Evolutionary conservation across 2,888 invertebrate genomes (phyloP), one percentile per base, ranked within the genome.

Genomic region (Eupeodes latifasciatus): DNA sequence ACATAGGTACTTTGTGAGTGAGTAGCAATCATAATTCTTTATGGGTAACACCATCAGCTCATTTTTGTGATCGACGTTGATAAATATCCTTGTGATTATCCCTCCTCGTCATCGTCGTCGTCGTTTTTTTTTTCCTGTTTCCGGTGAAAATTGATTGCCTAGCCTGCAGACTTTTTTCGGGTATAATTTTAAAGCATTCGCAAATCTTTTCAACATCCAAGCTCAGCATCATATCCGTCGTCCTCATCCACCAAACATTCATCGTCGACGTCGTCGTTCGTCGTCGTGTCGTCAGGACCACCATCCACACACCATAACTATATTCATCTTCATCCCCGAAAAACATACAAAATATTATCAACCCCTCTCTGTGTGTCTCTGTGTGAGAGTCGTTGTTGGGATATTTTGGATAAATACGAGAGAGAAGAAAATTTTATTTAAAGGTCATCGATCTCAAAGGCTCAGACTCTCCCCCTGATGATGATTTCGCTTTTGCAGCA

Each of bases 101-200:
- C 80, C 36, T 76, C 76, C 27, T 27, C 27, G 27, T 27, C 27
- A 27, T 27, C 27, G 27, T 19, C 19, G 19, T 19, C 19, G 19
- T 27, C 6, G 40, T 40, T 40, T 40, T 40, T 76, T 82, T 44
- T 67, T 49, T 44, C 19, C 49, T 64, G 76, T 84, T 87, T 84
- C 80, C 67, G 84, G 66, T 77, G 80, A 87, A 77, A 84, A 87
- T 87, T 87, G 87, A 87, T 87, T 87, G 67, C 84, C 59, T 57
- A 77, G 84, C 87, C 87, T 74, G 77, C 49, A 83, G 79, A 76
- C 53, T 59, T 64, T 66, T 5, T 72, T 12, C 40, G 40, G 40
- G 40, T 40, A 47, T 79, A 79, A 62, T 79, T 69, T 75, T 76
- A 62, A 69, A 86, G 64, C 44, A 59, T 16, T 69, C 36, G 81